These are phyloP conservation scores for Eristalinus aeneus DNA, from an alignment of 2,888 invertebrate species.

Conservation along the genomic window DNA sequence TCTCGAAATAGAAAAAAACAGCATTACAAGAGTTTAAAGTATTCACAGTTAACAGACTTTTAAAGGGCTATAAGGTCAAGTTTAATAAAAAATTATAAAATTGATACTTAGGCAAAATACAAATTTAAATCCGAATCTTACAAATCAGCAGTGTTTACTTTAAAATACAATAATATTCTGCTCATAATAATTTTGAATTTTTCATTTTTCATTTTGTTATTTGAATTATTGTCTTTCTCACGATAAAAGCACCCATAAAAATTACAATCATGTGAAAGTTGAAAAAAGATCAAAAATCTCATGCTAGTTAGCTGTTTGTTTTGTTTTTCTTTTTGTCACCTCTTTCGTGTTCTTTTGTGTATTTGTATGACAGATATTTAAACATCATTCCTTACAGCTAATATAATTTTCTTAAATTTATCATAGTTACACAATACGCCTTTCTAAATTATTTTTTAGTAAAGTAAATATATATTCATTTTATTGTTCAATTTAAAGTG, in stretches of 20 bases:
- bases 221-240: not conserved
- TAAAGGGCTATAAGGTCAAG: too few relatives aligned
- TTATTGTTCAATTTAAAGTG: not conserved
- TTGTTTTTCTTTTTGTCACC: not conserved
- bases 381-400: conserved; percentile 32
- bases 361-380: not conserved
- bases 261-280: conserved; percentile 4
- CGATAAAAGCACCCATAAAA: conserved; percentile 26
- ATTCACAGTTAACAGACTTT: too few relatives aligned
- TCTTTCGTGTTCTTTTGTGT: not conserved
- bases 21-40: too few relatives aligned
- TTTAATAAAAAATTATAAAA: too few relatives aligned
- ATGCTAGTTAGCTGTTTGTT: not conserved
- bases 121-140: not conserved
- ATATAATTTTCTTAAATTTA: not conserved
- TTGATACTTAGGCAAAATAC: too few relatives aligned
- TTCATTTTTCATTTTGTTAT: not conserved
- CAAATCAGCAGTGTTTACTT: not conserved
- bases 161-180: not conserved
- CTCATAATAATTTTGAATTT: not conserved
- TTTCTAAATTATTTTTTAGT: conserved; percentile 6
- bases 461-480: conserved; percentile 1
- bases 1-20: too few relatives aligned
- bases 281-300: conserved; percentile 7
- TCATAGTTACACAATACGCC: not conserved